Evolutionary conservation across 2,797 vertebrate genomes (phyloP).

Genomic region (Tarsius wallacei): DNA sequence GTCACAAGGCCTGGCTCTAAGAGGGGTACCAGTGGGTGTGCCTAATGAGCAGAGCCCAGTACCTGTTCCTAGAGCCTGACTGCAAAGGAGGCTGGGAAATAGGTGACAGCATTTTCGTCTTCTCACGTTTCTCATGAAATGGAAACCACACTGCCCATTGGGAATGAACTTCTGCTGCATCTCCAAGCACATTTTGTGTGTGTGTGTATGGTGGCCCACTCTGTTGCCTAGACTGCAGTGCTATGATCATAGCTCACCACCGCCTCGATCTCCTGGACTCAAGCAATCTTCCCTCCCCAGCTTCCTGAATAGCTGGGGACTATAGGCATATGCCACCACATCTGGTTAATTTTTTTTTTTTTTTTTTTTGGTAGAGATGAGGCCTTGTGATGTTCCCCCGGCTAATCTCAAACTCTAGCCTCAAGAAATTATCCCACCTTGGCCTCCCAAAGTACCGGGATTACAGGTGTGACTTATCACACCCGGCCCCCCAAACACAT

Average conservation of each 20-base stretch:
- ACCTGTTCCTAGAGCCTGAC: neutral
- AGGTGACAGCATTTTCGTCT: neutral
- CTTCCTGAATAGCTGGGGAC: no score
- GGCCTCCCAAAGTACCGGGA: no score
- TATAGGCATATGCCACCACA: no score
- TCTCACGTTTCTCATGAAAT: neutral
- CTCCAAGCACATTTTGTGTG: no score
- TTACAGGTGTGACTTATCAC: no score
- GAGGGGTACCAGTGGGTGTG: neutral
- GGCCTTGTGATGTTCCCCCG: no score
- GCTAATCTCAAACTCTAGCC: no score
- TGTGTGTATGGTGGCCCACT: neutral
- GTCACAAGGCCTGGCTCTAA: neutral
- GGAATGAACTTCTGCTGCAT: neutral
- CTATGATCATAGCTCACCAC: neutral
- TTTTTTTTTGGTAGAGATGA: no score
- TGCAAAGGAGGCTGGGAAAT: neutral
- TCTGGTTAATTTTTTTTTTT: no score
- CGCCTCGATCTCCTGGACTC: no score
- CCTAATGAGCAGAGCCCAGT: neutral
- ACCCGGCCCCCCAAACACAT: neutral
- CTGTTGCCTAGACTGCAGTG: neutral
- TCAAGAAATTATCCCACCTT: no score
- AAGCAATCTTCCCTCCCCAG: no score
- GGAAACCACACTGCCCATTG: neutral